phyloP scores from a whole-genome alignment of 2,888 invertebrate species.

The Pecten maximus region DNA sequence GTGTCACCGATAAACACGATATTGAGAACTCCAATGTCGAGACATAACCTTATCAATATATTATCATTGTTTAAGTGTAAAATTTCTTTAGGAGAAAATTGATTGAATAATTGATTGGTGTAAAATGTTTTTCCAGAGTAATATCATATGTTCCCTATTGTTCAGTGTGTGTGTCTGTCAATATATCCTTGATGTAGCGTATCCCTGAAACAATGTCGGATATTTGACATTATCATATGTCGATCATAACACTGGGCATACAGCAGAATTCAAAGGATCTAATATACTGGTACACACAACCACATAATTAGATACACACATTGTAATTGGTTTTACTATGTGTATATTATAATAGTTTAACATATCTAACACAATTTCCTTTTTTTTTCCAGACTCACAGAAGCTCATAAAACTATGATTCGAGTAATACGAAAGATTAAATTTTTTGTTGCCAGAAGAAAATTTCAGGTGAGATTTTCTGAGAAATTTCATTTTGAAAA shows the following conservation, averaged over 20 bases:
- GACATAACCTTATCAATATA: constrained; percentile 2
- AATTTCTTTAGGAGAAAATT: background rate
- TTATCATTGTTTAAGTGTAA: background rate
- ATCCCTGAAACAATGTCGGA: too few relatives aligned
- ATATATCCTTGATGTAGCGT: too few relatives aligned
- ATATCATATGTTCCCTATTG: background rate
- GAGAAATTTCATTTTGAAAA: too few relatives aligned
- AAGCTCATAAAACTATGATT: constrained; percentile 90
- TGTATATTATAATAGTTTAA: background rate
- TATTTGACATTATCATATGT: too few relatives aligned
- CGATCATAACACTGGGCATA: too few relatives aligned
- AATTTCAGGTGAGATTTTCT: constrained; percentile 86
- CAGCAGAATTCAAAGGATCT: too few relatives aligned
- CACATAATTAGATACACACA: background rate
- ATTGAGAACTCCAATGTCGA: background rate
- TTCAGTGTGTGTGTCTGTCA: background rate
- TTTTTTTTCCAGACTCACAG: constrained; percentile 86
- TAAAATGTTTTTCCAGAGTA: background rate
- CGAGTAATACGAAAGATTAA: constrained; percentile 91
- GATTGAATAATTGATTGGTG: background rate
- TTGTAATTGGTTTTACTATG: background rate
- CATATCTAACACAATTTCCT: background rate
- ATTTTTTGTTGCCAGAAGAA: constrained; percentile 90
- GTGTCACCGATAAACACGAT: background rate
- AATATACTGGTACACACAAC: too few relatives aligned